These are phyloP conservation scores for Nephrotoma guestfalica DNA, from an alignment of 2,888 invertebrate genomes.

Conservation along the genomic window DNA sequence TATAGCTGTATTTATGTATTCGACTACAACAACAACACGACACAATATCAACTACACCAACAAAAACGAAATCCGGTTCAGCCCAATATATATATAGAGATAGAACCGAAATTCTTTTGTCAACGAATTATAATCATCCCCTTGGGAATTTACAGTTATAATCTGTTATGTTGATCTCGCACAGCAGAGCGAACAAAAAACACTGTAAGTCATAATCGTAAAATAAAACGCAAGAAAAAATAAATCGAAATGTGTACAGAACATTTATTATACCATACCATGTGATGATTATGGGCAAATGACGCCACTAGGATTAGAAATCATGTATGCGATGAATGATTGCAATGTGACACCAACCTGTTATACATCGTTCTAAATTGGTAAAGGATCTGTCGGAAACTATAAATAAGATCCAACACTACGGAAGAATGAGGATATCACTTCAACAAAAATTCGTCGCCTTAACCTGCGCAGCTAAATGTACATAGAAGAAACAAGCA, in stretches of 20 bases:
- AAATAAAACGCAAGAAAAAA: background rate
- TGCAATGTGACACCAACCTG: background rate
- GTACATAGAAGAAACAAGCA: no score
- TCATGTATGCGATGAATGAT: background rate
- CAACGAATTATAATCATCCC: constrained; percentile 4
- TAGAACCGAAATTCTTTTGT: background rate
- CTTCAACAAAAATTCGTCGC: no score
- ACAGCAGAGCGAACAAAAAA: background rate
- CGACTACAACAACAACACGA: background rate
- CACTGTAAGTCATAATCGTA: background rate
- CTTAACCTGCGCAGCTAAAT: no score
- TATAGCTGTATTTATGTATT: background rate
- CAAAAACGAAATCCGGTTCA: background rate
- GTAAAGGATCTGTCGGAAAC: background rate
- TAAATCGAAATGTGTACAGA: background rate
- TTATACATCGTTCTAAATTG: background rate
- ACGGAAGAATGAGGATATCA: no score
- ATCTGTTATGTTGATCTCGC: background rate
- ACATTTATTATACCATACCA: background rate
- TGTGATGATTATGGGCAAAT: background rate
- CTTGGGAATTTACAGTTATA: constrained; percentile 1
- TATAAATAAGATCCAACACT: no score
- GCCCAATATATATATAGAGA: background rate
- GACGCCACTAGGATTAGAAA: background rate
- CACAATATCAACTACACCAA: background rate